Base-by-base conservation (phyloP, 2,888 invertebrate species). In the Drosophila siamana region DNA sequence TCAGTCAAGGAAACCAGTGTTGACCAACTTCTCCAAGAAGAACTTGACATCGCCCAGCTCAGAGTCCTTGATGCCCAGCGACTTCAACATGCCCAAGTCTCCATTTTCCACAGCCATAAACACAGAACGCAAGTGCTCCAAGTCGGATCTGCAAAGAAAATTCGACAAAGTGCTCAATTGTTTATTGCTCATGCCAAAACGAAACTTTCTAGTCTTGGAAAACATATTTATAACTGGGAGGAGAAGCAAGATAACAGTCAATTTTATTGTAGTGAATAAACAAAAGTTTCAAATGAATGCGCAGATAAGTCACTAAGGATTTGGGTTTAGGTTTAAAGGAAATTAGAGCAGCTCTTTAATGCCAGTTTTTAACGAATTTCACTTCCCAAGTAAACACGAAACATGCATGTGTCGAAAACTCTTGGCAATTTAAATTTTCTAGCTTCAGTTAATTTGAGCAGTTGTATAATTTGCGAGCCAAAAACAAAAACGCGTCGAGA, bases 31-130 rank as follows among this genome's bases (percentile, higher is more conserved):
- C 94, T 98, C 98, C 89, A 98, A 94, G 94, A 98, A 98, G 93
- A 98, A 98, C 92, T 98, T 98, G 60, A 98, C 98, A 91, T 98
- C 98, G 15, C 98, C 98, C 74, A 98, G 94, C 91, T 98, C 98
- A 0, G 97, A 98, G 92, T 98, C 98, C 93, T 98, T 98, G 92
- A 98, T 98, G 79, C 98, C 98, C 72, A 98, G 94, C 9, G 97
- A 97, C 91, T 98, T 98, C 67, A 98, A 94, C 96, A 98, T 97
- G 67, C 98, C 97, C 69, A 98, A 94, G 92, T 98, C 98, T 11
- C 98, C 98, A 91, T 98, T 98, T 92, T 98, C 98, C 30, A 98
- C 98, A 8, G 98, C 98, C 96, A 98, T 97, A 93, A 98, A 98
- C 28, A 98, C 98, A 1, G 97, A 97, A 92, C 98, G 96, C 70